Evolutionary conservation across 2,888 invertebrate species (phyloP).

Genomic region (Disparrhopalites patrizii): DNA sequence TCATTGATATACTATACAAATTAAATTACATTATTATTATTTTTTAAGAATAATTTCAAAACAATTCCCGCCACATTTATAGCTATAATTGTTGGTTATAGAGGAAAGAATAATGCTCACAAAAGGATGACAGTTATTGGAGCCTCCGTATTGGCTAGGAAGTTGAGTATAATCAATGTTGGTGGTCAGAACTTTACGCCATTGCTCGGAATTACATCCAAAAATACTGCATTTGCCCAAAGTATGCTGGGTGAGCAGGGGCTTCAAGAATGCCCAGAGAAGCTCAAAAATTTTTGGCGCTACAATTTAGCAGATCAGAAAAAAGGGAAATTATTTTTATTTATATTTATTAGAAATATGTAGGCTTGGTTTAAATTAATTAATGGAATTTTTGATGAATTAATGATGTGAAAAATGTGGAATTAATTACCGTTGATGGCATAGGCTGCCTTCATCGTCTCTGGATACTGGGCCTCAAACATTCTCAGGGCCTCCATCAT

Average conservation of each 20-base stretch:
- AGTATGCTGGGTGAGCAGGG: background rate
- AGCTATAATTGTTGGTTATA: too few relatives aligned
- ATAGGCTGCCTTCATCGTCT: conserved; percentile 16
- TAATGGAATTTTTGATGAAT: background rate
- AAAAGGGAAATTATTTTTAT: too few relatives aligned
- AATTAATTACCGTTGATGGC: conserved; percentile 11
- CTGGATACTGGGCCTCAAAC: conserved; percentile 20
- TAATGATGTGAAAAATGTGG: too few relatives aligned
- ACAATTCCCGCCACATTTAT: too few relatives aligned
- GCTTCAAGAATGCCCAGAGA: background rate
- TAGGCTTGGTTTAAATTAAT: background rate
- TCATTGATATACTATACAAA: background rate
- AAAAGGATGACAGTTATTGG: conserved; percentile 13
- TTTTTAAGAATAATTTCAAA: background rate
- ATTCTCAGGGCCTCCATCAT: background rate
- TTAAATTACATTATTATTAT: background rate
- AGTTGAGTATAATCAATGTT: background rate
- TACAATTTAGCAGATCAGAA: too few relatives aligned
- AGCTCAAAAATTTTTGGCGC: conserved; percentile 13
- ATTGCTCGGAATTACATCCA: background rate
- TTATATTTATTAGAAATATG: background rate
- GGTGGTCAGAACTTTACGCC: background rate
- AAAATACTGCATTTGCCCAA: background rate
- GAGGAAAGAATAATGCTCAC: conserved; percentile 8
- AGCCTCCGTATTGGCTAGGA: conserved; percentile 1